Evolutionary conservation across 2,888 invertebrate species (phyloP).

Genomic region (Hanleya hanleyi): DNA sequence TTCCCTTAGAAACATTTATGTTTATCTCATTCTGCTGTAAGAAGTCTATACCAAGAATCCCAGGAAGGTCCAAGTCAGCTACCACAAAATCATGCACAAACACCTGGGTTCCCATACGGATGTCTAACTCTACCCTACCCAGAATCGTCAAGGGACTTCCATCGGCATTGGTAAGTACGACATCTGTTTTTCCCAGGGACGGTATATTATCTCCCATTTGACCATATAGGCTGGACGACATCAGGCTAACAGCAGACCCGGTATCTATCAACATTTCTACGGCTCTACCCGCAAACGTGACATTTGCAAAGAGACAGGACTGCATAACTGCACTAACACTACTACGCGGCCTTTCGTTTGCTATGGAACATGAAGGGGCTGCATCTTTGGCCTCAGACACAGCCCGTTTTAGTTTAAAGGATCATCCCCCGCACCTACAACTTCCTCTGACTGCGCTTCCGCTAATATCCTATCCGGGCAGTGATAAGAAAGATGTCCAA

Average conservation of each 20-base stretch:
- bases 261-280: not conserved
- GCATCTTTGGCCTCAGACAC: conserved; percentile 1
- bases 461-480: not conserved
- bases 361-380: too few relatives aligned
- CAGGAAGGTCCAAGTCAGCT: conserved; percentile 28
- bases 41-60: conserved; percentile 33
- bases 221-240: not conserved
- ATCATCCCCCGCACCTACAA: too few relatives aligned
- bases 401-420: not conserved
- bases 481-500: not conserved
- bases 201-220: not conserved
- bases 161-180: conserved; percentile 12
- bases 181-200: not conserved
- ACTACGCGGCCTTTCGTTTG: not conserved
- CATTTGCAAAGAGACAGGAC: not conserved
- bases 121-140: conserved; percentile 17
- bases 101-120: conserved; percentile 14
- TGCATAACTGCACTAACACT: not conserved
- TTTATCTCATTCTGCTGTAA: conserved; percentile 27
- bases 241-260: not conserved
- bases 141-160: conserved; percentile 16
- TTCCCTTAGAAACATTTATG: conserved; percentile 22
- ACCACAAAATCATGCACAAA: conserved; percentile 28
- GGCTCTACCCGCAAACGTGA: not conserved
- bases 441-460: not conserved